Percentiles rank a stretch among this genome's conserved stretches.
Conservation (phyloP, 2,797 vertebrate genomes). For the Cossypha heuglini region DNA sequence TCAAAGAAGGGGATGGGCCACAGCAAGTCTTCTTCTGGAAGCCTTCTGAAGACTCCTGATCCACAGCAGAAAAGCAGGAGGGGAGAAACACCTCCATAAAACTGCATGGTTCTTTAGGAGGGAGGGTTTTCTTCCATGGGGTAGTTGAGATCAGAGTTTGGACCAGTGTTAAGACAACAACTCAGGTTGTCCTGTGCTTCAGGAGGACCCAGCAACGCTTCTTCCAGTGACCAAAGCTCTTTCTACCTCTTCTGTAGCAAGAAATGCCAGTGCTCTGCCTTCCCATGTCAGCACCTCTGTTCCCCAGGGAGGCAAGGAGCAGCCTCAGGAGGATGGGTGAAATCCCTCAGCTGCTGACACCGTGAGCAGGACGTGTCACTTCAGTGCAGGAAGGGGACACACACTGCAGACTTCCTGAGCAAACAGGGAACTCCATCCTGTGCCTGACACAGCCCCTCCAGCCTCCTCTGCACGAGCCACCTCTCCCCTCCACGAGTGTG, state of each 20-base stretch:
- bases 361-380: background rate
- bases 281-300: background rate
- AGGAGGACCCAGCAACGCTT: background rate
- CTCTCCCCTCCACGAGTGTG: accelerated
- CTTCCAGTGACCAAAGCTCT: background rate
- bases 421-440: background rate
- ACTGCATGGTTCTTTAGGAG: background rate
- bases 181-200: background rate
- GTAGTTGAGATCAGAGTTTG: background rate
- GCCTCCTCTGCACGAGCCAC: background rate
- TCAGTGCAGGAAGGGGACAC: background rate
- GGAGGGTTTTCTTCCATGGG: background rate
- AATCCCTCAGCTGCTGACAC: background rate
- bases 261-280: background rate
- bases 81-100: background rate
- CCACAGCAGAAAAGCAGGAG: background rate
- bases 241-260: background rate
- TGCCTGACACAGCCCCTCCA: background rate
- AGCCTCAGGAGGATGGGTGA: background rate
- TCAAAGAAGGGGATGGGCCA: background rate
- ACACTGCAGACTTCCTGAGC: background rate
- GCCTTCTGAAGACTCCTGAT: background rate
- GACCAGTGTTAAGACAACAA: background rate
- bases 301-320: background rate
- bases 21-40: background rate